Conservation (phyloP, 1,140 invertebrate genomes). For the Zelostemma sp. region DNA sequence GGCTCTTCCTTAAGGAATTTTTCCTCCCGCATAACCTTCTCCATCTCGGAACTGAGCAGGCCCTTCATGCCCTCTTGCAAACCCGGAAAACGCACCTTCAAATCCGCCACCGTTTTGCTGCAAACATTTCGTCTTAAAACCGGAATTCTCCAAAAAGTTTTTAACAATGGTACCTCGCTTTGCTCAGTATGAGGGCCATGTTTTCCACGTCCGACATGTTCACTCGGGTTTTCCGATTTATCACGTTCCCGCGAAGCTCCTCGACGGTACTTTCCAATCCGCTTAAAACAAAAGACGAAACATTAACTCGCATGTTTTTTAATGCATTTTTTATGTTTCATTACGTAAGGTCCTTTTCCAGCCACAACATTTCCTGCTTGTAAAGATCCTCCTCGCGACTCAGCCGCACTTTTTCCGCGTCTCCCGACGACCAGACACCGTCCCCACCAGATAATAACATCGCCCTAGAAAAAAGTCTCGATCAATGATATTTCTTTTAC, state of each 20-base stretch:
- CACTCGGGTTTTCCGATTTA: constrained; percentile 93
- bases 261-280: constrained; percentile 96
- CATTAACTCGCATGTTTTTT: constrained; percentile 7
- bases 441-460: constrained; percentile 77
- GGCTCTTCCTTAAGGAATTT: constrained; percentile 97
- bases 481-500: too few species aligned
- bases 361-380: constrained; percentile 88
- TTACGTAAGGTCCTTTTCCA: constrained; percentile 92
- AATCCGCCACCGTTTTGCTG: constrained; percentile 94
- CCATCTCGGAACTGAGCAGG: constrained; percentile 92
- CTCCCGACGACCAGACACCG: constrained; percentile 71
- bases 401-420: constrained; percentile 77
- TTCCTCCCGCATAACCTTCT: constrained; percentile 92
- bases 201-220: constrained; percentile 97
- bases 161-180: constrained; percentile 78
- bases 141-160: too few species aligned
- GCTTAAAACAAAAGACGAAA: constrained; percentile 64
- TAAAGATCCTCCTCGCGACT: constrained; percentile 88
- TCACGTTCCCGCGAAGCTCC: constrained; percentile 93
- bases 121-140: too few species aligned
- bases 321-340: constrained; percentile 30
- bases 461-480: constrained; percentile 68
- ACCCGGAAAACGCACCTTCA: constrained; percentile 91
- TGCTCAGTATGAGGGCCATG: constrained; percentile 92
- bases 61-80: constrained; percentile 91